These are phyloP conservation scores for Lepidonotus clava DNA, from an alignment of 2,888 invertebrate genomes.

Conservation along the genomic window DNA sequence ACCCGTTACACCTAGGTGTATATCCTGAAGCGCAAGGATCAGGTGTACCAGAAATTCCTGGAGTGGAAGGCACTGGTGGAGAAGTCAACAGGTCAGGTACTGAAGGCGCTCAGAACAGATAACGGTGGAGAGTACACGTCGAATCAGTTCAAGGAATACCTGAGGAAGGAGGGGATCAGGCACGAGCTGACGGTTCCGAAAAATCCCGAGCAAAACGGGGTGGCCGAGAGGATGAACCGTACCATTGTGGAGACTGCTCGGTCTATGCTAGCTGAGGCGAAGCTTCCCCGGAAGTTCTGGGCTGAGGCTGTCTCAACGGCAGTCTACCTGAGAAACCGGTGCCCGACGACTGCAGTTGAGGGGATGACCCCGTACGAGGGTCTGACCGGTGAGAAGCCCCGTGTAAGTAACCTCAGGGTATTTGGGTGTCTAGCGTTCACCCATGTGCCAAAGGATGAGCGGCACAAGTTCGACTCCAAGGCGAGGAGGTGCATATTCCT, in stretches of 20 bases:
- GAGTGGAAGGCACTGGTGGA: constrained; percentile 50
- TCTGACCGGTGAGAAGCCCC: constrained; percentile 60
- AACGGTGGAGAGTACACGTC: constrained; percentile 63
- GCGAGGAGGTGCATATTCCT: constrained; percentile 52
- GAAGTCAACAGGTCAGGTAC: constrained; percentile 39
- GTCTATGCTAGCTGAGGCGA: constrained; percentile 69
- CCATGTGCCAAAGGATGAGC: constrained; percentile 60
- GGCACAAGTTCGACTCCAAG: constrained; percentile 55
- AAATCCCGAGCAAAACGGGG: constrained; percentile 76
- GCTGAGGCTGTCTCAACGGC: constrained; percentile 75
- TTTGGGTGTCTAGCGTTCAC: constrained; percentile 60
- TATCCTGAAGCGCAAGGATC: constrained; percentile 49
- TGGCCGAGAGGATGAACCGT: constrained; percentile 73
- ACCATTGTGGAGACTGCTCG: constrained; percentile 73
- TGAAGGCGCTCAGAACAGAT: constrained; percentile 61
- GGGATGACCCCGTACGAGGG: constrained; percentile 64
- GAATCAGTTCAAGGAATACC: constrained; percentile 63
- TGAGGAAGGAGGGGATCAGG: constrained; percentile 69
- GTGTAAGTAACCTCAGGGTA: constrained; percentile 49
- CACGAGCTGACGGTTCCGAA: constrained; percentile 73
- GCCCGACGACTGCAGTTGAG: constrained; percentile 63
- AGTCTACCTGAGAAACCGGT: constrained; percentile 73
- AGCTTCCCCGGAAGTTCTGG: constrained; percentile 71
- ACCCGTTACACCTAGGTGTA: constrained; percentile 48
- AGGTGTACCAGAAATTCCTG: constrained; percentile 48